phyloP scores from a whole-genome alignment of 1,140 invertebrate species.

The Asobara japonica region DNA sequence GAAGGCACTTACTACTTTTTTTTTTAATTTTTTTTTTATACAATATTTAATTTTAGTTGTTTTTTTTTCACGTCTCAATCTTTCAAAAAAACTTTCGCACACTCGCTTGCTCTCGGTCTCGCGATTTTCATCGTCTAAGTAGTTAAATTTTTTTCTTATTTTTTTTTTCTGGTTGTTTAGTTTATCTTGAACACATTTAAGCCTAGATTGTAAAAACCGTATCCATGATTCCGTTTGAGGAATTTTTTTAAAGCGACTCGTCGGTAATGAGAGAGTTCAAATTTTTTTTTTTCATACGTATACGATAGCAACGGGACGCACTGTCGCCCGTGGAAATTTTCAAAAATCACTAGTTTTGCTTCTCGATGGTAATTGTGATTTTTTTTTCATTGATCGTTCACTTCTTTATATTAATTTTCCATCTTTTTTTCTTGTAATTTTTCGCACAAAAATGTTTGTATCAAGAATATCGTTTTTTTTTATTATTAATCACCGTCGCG shows the following conservation, averaged over 20 bases:
- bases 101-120: constrained; percentile 27
- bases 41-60: constrained; percentile 44
- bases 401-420: constrained; percentile 18
- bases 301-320: constrained; percentile 10
- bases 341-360: constrained; percentile 40
- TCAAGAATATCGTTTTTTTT: constrained; percentile 66
- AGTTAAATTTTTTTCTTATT: constrained; percentile 9
- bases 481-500: constrained; percentile 40
- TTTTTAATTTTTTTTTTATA: too few relatives aligned
- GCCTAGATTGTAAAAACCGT: constrained; percentile 59
- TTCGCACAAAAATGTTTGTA: constrained; percentile 63
- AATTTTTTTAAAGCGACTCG: constrained; percentile 37
- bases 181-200: constrained; percentile 53
- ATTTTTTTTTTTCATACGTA: constrained; percentile 40
- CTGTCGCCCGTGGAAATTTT: constrained; percentile 40
- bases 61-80: constrained; percentile 34
- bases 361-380: constrained; percentile 8
- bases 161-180: constrained; percentile 41
- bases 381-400: constrained; percentile 20
- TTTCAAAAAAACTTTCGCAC: constrained; percentile 33
- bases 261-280: constrained; percentile 47
- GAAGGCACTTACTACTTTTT: constrained; percentile 69
- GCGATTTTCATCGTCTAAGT: constrained; percentile 16
- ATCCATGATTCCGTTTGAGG: constrained; percentile 37
- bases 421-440: constrained; percentile 42